phyloP scores from a whole-genome alignment of 2,888 invertebrate genomes.

The Eustalomyia histrio region DNA sequence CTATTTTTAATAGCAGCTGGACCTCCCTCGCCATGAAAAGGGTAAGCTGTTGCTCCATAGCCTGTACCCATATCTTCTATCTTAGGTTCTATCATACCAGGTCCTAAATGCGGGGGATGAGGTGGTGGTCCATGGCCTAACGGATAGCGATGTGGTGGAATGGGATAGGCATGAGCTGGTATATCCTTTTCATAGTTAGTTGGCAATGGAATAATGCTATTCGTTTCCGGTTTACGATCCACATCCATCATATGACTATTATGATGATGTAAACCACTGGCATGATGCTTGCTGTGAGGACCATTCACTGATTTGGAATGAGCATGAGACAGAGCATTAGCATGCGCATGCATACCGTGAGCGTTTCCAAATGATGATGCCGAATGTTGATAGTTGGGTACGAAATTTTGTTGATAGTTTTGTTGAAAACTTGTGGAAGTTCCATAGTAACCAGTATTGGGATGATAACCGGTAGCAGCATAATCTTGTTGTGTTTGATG shows the following conservation, averaged over 20 bases:
- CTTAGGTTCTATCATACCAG: constrained; percentile 74
- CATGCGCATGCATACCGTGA: constrained; percentile 68
- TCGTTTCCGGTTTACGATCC: constrained; percentile 78
- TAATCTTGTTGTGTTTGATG: constrained; percentile 73
- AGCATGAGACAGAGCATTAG: constrained; percentile 55
- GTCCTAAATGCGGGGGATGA: constrained; percentile 69
- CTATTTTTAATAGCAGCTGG: constrained; percentile 83
- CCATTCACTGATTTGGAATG: constrained; percentile 66
- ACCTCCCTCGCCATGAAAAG: constrained; percentile 86
- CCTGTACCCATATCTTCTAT: constrained; percentile 74
- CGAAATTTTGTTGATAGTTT: constrained; percentile 78
- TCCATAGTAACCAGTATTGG: constrained; percentile 76
- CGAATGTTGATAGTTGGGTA: constrained; percentile 76
- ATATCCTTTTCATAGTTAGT: constrained; percentile 80
- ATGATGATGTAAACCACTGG: constrained; percentile 68
- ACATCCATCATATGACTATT: constrained; percentile 75
- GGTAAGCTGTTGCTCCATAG: constrained; percentile 78
- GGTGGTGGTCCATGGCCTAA: constrained; percentile 70
- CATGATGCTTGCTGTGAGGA: constrained; percentile 58
- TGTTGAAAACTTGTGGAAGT: constrained; percentile 76
- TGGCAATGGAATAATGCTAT: constrained; percentile 77
- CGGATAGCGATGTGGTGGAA: constrained; percentile 78
- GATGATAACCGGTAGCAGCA: constrained; percentile 69
- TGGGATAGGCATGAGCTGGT: constrained; percentile 79
- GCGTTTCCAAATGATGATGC: constrained; percentile 72